These are phyloP conservation scores for Tetramorium alpestre DNA, from an alignment of 1,140 invertebrate species.

Conservation along the genomic window DNA sequence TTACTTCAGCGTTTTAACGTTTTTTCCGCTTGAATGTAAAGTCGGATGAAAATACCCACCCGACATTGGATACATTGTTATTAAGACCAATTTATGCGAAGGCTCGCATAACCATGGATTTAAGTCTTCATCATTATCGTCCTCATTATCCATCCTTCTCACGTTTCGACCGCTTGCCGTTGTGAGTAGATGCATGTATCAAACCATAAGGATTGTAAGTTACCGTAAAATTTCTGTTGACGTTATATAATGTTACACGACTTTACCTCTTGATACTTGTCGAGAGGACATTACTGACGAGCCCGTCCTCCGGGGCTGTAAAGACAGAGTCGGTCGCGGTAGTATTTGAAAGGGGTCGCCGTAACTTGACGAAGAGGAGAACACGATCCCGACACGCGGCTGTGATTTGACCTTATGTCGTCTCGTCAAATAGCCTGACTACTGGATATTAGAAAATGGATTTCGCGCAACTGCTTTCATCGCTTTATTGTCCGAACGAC, in stretches of 20 bases:
- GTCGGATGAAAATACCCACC: background rate
- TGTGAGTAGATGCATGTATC: background rate
- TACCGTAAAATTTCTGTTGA: slow-evolving; percentile 9
- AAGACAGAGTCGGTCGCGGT: background rate
- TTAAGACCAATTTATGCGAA: background rate
- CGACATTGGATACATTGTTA: slow-evolving; percentile 6
- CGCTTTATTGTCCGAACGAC: slow-evolving; percentile 37
- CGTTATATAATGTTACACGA: background rate
- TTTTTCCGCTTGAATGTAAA: background rate
- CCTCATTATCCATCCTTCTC: slow-evolving; percentile 14
- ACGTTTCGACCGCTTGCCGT: background rate
- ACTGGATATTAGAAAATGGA: slow-evolving; percentile 59
- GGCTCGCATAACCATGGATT: background rate
- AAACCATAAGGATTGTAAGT: background rate
- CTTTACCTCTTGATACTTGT: background rate
- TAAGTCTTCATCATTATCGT: slow-evolving; percentile 5
- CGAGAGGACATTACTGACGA: background rate
- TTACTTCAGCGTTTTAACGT: background rate
- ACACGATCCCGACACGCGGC: background rate
- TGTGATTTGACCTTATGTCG: background rate
- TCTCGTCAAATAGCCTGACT: background rate
- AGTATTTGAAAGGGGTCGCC: background rate
- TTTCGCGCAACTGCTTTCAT: slow-evolving; percentile 21
- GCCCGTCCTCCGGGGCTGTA: background rate
- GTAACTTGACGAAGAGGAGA: background rate